Evolutionary conservation across 2,888 invertebrate species (phyloP), one percentile per base, ranked within the genome.

Genomic region (Heliconius ismenius): DNA sequence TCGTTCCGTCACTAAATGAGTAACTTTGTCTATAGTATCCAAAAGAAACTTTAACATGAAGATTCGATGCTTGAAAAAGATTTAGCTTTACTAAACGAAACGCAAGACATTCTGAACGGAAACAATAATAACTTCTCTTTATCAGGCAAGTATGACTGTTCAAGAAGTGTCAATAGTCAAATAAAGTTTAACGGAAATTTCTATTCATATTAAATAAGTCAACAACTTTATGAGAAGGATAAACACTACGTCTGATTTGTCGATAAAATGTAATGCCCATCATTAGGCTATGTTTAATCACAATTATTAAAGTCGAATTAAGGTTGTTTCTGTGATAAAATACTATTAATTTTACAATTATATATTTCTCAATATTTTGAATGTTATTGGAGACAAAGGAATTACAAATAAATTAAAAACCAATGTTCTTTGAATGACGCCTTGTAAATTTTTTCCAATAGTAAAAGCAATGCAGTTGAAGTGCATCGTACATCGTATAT

Each of bases 261-360:
- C 13, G 67, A 67, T 67, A 67, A 43, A 43, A 43, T 24, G 26
- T 43, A 67, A 67, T 67, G 67, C 9, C 39, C 36, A 13, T 39
- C 67, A 39, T 67, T 67, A 43, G 67, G 43, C 21, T 49, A 39
- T 13, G 26, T 43, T 24, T 67, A 67, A 67, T 67, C 67, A 67
- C 24, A 67, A 43, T 67, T 67, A 67, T 43, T 67, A 67, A 67
- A 43, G 67, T 67, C 67, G 39, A 43, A 67, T 67, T 67, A 67
- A 67, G 67, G 67, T 67, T 43, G 67, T 39, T 43, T 67, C 67
- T 11, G 9, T 43, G 24, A 24, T 43, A 67, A 39, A 24, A 43
- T 43, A 43, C 67, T 43, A 67, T 24, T 67, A 26, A 67, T 67
- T 43, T 67, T 63, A 39, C 32, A 64, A 64, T 32, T 21, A 32